A percentile compares a stretch with the other conserved stretches of the same genome.
These are phyloP conservation scores for Spheniscus humboldti DNA, from an alignment of 2,797 vertebrate genomes.

Conservation along the genomic window DNA sequence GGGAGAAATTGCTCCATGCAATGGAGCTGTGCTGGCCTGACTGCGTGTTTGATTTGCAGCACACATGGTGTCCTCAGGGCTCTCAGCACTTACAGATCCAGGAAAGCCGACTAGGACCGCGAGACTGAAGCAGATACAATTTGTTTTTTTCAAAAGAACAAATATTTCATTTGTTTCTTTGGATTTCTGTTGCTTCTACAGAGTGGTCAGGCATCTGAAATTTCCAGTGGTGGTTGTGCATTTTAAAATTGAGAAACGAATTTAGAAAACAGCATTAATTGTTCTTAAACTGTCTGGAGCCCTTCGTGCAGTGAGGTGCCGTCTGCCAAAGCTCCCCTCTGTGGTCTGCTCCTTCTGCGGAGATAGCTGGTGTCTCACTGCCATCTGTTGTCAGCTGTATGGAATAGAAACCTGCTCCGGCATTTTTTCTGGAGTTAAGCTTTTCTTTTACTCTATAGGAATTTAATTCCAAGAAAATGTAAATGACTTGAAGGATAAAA, in stretches of 20 bases:
- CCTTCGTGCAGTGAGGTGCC: not conserved
- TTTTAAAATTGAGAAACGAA: not conserved
- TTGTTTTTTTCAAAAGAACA: not conserved
- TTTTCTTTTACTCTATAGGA: not conserved
- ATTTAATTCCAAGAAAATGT: not conserved
- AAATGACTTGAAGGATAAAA: not conserved
- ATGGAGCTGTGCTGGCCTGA: not conserved
- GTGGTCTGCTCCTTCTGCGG: not conserved
- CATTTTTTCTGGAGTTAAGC: not conserved
- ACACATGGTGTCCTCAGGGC: not conserved
- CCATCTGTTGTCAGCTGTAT: conserved; percentile 43
- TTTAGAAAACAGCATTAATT: not conserved
- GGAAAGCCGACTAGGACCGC: not conserved
- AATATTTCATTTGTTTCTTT: not conserved
- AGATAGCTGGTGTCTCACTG: conserved; percentile 36
- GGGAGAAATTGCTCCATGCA: not conserved
- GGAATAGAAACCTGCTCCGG: not conserved
- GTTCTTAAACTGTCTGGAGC: not conserved
- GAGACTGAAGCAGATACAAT: not conserved
- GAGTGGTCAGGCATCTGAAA: not conserved
- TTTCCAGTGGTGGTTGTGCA: not conserved
- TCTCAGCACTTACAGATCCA: not conserved
- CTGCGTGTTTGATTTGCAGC: not conserved
- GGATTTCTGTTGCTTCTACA: not conserved
- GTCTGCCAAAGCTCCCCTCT: not conserved